These are phyloP conservation scores for Chitala chitala DNA, from an alignment of 2,113 vertebrate species.

Conservation along the genomic window DNA sequence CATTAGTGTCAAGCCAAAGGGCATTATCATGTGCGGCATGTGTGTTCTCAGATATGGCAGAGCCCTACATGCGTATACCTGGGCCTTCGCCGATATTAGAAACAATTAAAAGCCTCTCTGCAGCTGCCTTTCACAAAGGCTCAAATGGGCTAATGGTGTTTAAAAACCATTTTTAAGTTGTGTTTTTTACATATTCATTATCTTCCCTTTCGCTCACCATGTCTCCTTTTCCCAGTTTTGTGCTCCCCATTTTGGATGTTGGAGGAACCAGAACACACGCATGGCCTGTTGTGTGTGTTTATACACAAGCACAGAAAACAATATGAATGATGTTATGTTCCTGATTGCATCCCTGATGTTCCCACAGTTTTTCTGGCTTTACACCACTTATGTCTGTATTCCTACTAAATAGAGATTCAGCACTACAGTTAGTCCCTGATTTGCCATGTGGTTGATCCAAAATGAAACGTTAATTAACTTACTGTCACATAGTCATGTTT, in stretches of 20 bases:
- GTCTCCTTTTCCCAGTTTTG: background rate
- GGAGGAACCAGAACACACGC: constrained; percentile 2
- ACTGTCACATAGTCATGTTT: too few relatives aligned
- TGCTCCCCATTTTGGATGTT: too few relatives aligned
- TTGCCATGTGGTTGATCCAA: too few relatives aligned
- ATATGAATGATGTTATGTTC: too few relatives aligned
- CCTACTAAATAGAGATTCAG: too few relatives aligned
- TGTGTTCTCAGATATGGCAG: constrained; percentile 35
- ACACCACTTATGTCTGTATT: too few relatives aligned
- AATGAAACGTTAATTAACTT: too few relatives aligned
- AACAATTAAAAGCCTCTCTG: constrained; percentile 33
- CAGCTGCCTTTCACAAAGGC: constrained; percentile 40
- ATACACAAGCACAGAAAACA: background rate
- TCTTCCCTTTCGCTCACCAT: background rate
- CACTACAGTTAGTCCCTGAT: too few relatives aligned
- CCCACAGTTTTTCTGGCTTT: too few relatives aligned
- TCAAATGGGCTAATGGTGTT: constrained; percentile 67
- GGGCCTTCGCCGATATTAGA: constrained; percentile 35
- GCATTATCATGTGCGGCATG: constrained; percentile 47
- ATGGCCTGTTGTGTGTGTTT: background rate
- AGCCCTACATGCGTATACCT: constrained; percentile 40
- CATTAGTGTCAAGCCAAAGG: constrained; percentile 56
- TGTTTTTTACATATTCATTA: constrained; percentile 36
- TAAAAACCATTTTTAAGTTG: constrained; percentile 42
- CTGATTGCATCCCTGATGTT: too few relatives aligned